Conservation (phyloP, 2,113 vertebrate species). For the Dicrurus megarhynchus region DNA sequence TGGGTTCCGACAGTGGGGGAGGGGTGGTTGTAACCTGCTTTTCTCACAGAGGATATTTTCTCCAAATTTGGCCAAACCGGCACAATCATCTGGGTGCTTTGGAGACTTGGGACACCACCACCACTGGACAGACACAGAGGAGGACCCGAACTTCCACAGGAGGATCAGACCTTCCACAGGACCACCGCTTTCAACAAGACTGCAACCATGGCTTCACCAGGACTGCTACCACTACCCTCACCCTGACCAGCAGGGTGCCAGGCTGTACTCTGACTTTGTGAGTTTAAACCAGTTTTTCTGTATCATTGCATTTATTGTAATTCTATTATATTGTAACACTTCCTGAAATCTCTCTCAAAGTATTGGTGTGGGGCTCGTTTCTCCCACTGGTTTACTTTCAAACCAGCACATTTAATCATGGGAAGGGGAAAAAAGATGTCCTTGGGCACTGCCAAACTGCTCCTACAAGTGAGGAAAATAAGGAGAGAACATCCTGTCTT, state of each 20-base stretch:
- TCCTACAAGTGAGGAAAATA: background rate
- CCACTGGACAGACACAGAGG: too few relatives aligned
- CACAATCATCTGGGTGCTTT: background rate
- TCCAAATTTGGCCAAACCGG: too few relatives aligned
- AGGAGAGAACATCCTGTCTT: background rate
- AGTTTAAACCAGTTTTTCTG: background rate
- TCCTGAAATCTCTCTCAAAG: background rate
- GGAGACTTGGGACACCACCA: background rate
- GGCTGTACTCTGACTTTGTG: background rate
- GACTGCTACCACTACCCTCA: background rate
- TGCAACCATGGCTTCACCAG: background rate
- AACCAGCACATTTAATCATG: background rate
- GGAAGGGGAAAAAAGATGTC: background rate
- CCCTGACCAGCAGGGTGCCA: background rate
- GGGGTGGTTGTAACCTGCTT: too few relatives aligned
- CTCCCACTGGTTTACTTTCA: background rate
- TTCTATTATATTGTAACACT: too few relatives aligned
- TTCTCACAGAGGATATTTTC: too few relatives aligned
- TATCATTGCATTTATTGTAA: background rate
- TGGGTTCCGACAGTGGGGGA: too few relatives aligned
- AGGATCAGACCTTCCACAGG: background rate
- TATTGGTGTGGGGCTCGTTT: background rate
- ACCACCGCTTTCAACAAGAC: background rate
- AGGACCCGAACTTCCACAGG: background rate
- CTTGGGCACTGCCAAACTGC: background rate